A percentile compares a stretch with the other conserved stretches of the same genome.
These are phyloP conservation scores for Lasioglossum calceatum DNA, from an alignment of 2,888 invertebrate genomes.

Conservation along the genomic window DNA sequence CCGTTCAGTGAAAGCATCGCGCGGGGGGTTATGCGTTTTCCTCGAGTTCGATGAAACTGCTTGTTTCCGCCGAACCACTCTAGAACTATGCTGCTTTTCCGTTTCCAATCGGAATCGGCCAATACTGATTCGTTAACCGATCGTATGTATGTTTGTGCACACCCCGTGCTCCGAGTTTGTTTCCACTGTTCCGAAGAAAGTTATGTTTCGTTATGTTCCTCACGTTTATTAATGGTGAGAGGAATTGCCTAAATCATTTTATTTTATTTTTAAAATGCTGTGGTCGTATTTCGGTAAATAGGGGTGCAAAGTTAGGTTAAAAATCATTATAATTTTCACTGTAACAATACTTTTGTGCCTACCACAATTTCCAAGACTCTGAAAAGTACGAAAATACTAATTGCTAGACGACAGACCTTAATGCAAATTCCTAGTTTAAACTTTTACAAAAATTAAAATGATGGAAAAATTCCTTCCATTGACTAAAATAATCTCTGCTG, in stretches of 20 bases:
- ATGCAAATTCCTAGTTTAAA: not conserved
- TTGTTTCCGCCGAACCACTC: not conserved
- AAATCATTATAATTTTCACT: no score
- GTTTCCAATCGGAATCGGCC: conserved; percentile 11
- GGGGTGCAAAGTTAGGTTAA: no score
- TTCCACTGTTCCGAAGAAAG: not conserved
- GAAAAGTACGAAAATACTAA: not conserved
- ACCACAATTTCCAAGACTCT: no score
- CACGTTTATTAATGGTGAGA: not conserved
- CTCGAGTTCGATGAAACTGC: conserved; percentile 2
- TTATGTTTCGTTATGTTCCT: not conserved
- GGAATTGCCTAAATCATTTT: not conserved
- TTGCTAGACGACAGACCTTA: not conserved
- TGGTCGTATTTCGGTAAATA: no score
- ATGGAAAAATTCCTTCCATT: no score
- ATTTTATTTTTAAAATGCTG: no score
- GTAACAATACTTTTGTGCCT: no score
- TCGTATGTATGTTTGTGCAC: not conserved
- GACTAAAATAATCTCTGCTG: not conserved
- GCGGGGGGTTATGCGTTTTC: conserved; percentile 5
- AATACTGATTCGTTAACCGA: not conserved
- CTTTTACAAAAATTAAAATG: not conserved
- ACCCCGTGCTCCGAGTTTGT: not conserved
- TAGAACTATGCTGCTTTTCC: conserved; percentile 9
- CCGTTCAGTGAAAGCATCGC: not conserved